phyloP scores from a whole-genome alignment of 2,113 vertebrate genomes.

The Ictidomys tridecemlineatus region DNA sequence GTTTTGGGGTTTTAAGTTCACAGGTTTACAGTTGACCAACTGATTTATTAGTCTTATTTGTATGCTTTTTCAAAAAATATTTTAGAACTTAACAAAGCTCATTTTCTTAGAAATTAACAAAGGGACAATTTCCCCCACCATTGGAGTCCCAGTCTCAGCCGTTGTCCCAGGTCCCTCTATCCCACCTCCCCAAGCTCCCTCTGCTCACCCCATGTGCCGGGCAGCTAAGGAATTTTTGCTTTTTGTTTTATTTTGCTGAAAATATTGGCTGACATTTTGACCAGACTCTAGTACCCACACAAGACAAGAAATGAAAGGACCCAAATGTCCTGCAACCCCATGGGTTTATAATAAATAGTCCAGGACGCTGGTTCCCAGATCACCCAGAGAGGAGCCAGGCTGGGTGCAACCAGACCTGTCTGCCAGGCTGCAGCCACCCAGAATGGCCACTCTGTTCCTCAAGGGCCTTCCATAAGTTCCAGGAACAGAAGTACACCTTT shows the following conservation, averaged over 20 bases:
- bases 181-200: background rate
- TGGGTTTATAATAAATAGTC: rapidly evolving
- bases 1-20: background rate
- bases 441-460: background rate
- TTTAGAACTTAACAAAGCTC: background rate
- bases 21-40: background rate
- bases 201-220: background rate
- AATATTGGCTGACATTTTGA: background rate
- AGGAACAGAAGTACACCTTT: background rate
- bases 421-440: background rate
- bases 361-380: background rate
- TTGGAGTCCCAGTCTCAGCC: background rate
- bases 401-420: too few species aligned
- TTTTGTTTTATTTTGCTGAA: background rate
- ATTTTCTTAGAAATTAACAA: background rate
- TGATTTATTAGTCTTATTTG: background rate
- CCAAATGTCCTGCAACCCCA: background rate
- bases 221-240: background rate
- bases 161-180: background rate
- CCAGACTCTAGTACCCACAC: background rate
- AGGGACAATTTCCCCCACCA: background rate
- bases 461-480: background rate
- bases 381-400: rapidly evolving
- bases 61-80: background rate
- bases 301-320: background rate